Evolutionary conservation across 2,888 invertebrate genomes (phyloP).

Genomic region (Dermolepida albohirtum): DNA sequence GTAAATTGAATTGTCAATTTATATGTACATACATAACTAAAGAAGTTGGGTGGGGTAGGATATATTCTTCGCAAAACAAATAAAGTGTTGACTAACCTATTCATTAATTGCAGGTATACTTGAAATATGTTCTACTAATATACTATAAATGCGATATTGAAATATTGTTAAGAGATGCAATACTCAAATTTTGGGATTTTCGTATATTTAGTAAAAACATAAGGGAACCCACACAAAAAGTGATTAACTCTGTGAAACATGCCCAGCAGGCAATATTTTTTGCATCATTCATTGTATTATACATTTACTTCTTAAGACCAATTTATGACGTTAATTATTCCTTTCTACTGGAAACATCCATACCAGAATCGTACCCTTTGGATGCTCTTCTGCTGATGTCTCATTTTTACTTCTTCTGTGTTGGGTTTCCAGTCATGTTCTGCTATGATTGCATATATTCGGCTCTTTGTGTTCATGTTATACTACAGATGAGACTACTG

Average conservation of each 20-base stretch:
- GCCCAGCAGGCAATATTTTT: background rate
- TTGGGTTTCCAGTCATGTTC: background rate
- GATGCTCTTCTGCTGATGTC: background rate
- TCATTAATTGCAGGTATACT: background rate
- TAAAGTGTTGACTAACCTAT: no score
- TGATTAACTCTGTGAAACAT: background rate
- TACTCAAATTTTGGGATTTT: background rate
- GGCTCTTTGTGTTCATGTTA: slow-evolving; percentile 10
- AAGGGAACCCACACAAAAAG: background rate
- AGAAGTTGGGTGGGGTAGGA: no score
- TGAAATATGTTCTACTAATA: slow-evolving; percentile 4
- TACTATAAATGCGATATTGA: slow-evolving; percentile 1
- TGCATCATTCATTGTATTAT: background rate
- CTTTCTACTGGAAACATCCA: slow-evolving; percentile 1
- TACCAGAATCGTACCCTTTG: background rate
- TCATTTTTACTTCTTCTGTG: slow-evolving; percentile 3
- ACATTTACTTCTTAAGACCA: slow-evolving; percentile 7
- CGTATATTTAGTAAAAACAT: background rate
- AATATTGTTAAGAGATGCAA: background rate
- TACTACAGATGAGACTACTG: background rate
- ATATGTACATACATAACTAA: no score
- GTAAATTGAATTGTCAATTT: no score
- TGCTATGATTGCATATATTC: slow-evolving; percentile 3
- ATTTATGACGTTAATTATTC: background rate
- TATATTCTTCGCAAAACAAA: no score